phyloP scores from a whole-genome alignment of 92 coral and sea anemone genomes.

The Bergia sp. region DNA sequence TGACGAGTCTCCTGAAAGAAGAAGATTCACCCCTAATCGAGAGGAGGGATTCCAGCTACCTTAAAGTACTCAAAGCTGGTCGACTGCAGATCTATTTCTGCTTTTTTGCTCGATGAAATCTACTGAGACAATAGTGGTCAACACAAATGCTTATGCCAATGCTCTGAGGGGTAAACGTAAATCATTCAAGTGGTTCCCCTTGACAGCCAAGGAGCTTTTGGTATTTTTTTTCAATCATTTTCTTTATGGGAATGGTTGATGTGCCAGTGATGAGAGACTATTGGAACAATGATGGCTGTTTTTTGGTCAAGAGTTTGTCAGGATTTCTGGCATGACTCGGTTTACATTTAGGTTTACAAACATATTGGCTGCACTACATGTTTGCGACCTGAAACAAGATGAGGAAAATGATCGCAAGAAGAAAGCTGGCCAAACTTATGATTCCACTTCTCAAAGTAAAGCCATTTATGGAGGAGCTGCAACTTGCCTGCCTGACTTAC shows the following conservation, averaged over 20 bases:
- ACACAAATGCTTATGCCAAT: constrained; percentile 49
- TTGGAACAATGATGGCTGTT: constrained; percentile 47
- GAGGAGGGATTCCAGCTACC: constrained; percentile 56
- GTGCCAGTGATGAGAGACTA: constrained; percentile 50
- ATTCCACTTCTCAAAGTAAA: constrained; percentile 49
- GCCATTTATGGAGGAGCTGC: constrained; percentile 29
- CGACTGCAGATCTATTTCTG: constrained; percentile 49
- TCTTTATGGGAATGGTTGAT: constrained; percentile 58
- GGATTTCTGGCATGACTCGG: constrained; percentile 48
- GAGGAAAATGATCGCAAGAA: constrained; percentile 51
- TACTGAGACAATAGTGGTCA: constrained; percentile 21
- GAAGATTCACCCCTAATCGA: constrained; percentile 45
- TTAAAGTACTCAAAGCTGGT: constrained; percentile 47
- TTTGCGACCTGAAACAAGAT: constrained; percentile 54
- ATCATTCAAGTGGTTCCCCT: constrained; percentile 52
- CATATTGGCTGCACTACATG: constrained; percentile 48
- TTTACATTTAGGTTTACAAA: constrained; percentile 35
- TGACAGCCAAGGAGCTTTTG: constrained; percentile 45
- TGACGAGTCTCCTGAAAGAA: constrained; percentile 38
- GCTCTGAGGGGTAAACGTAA: constrained; percentile 23
- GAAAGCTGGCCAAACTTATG: constrained; percentile 42
- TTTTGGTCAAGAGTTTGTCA: constrained; percentile 47
- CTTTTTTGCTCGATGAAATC: constrained; percentile 46
- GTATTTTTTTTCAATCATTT: constrained; percentile 41
- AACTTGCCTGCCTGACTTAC: constrained; percentile 17